phyloP scores from a whole-genome alignment of 2,797 vertebrate species.

The Rhincodon typus region DNA sequence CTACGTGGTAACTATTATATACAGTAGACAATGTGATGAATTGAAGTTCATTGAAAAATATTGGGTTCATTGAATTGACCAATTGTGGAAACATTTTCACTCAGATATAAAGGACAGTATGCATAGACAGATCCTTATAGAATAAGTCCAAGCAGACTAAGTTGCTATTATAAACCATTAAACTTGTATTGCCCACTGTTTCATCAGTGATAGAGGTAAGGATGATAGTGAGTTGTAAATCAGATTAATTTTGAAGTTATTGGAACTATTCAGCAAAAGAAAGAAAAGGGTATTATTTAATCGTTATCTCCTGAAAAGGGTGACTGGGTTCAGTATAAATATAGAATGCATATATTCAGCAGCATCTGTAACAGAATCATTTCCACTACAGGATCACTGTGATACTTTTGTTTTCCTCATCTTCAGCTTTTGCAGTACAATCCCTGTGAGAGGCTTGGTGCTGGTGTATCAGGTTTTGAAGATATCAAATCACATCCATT shows the following conservation, averaged over 20 bases:
- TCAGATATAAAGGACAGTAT: neutral
- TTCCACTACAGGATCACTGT: neutral
- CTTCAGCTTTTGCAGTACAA: slow-evolving; percentile 90
- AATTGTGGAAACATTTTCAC: neutral
- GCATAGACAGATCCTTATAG: neutral
- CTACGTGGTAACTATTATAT: neutral
- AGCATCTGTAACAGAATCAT: neutral
- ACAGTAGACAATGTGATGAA: neutral
- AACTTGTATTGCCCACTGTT: neutral
- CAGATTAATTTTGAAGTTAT: neutral
- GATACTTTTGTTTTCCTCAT: slow-evolving; percentile 40
- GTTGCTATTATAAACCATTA: neutral
- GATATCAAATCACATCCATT: slow-evolving; percentile 96
- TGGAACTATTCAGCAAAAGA: too few species aligned
- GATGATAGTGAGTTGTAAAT: neutral
- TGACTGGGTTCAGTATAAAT: neutral
- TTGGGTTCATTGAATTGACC: neutral
- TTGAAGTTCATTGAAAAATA: slow-evolving; percentile 1
- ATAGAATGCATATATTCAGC: neutral
- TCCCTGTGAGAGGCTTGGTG: slow-evolving; percentile 81
- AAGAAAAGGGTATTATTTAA: neutral
- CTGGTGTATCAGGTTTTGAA: slow-evolving; percentile 84
- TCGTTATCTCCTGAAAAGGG: neutral
- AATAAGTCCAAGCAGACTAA: neutral
- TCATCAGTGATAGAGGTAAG: neutral